Evolutionary conservation across 2,797 vertebrate species (phyloP).

Genomic region (Luscinia luscinia): DNA sequence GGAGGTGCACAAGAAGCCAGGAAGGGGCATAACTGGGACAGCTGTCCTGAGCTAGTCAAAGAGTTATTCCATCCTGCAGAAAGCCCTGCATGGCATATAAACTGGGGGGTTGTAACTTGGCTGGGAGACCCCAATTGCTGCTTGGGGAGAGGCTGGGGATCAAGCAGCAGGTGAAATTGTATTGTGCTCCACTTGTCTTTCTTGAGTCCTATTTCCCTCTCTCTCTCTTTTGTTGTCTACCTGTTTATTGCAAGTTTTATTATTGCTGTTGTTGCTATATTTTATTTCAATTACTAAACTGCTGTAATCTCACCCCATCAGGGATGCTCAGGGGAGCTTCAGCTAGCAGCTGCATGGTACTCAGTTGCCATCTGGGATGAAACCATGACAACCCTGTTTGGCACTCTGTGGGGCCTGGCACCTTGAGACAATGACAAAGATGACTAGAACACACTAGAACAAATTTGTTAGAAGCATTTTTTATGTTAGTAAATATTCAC

Average conservation of each 20-base stretch:
- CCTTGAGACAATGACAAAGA: not conserved
- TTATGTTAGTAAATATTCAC: not conserved
- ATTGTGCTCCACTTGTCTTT: too few species aligned
- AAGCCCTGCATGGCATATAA: not conserved
- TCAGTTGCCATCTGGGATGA: fast-evolving
- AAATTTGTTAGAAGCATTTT: not conserved
- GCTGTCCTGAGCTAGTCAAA: not conserved
- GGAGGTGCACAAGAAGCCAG: not conserved
- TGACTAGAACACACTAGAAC: not conserved
- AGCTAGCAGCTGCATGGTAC: not conserved
- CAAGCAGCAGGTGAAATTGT: not conserved
- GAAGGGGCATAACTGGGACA: not conserved
- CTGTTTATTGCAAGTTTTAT: not conserved
- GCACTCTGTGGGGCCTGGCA: not conserved
- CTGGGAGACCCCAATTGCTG: fast-evolving
- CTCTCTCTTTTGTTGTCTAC: not conserved
- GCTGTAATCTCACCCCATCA: not conserved
- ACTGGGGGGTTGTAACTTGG: not conserved
- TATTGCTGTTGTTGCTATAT: not conserved
- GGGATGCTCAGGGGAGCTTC: not conserved
- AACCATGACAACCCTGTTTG: not conserved
- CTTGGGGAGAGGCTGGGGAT: not conserved
- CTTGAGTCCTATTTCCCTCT: not conserved
- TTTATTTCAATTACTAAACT: not conserved
- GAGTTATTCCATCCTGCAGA: not conserved